Evolutionary conservation across 1,140 invertebrate genomes (phyloP), one percentile per base, ranked within the genome.

Genomic region (Drosophila bifasciata): DNA sequence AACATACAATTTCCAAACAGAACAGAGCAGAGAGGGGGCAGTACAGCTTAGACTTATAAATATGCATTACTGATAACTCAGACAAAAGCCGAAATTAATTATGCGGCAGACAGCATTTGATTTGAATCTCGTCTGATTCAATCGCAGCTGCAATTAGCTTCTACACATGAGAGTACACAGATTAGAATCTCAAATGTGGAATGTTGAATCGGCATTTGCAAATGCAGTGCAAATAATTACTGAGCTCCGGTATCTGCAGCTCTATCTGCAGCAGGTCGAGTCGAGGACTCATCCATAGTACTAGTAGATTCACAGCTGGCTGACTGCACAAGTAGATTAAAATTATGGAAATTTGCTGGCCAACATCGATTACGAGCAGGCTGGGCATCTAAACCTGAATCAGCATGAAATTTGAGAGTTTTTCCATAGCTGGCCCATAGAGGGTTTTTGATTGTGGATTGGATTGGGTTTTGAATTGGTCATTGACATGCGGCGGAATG

Each of bases 231-330:
- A 51, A 19, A 51, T 51, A 51, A 51, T 61, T 52, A 61, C 58
- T 19, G 7, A 21, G 28, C 8, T 32, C 28, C 28, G 28, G 28
- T n/a, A n/a, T 32, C 28, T 32, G 32, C 32, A 36, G 28, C 23
- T 25, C 2, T 23, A n/a, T 21, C 19, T 21, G 19, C 19, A 21
- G 25, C 5, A 25, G 8, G 25, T 11, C n/a, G n/a, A n/a, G n/a
- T 36, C 11, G 28, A 32, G 28, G 28, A 4, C 28, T 11, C 28
- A 0, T 15, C 39, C 32, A 36, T 36, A n/a, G n/a, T n/a, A n/a
- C n/a, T n/a, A n/a, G n/a, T n/a, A 46, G 41, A 68, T 68, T 68
- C 50, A 68, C 63, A 55, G 28, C 32, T 11, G 62, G 43, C 62
- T 40, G 28, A 44, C 43, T 50, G 8, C 7, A 39, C 32, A 28